phyloP scores from a whole-genome alignment of 2,797 vertebrate genomes.

The Mormyrus hasselquistii region DNA sequence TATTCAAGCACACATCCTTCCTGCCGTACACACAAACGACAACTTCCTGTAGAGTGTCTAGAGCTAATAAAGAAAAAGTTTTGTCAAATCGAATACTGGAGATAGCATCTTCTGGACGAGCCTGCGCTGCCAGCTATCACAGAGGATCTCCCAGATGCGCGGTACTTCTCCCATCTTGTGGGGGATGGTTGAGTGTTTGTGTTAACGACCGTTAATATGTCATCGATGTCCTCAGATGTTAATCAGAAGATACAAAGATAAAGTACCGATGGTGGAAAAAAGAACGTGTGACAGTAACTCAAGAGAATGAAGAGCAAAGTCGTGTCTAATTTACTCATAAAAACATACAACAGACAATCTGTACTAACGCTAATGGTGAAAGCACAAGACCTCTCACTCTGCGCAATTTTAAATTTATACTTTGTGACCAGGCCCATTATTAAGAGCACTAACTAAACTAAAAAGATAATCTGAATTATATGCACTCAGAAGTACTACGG shows the following conservation, averaged over 20 bases:
- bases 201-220: neutral
- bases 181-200: neutral
- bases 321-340: neutral
- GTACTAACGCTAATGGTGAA: neutral
- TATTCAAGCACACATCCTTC: constrained; percentile 7
- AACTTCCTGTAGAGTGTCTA: neutral
- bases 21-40: neutral
- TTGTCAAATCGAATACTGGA: neutral
- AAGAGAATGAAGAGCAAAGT: neutral
- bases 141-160: neutral
- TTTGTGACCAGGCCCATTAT: neutral
- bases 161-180: neutral
- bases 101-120: neutral
- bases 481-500: neutral
- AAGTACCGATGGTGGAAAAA: neutral
- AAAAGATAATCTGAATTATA: neutral
- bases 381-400: neutral
- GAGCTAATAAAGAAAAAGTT: neutral
- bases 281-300: neutral
- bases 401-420: neutral
- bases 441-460: neutral
- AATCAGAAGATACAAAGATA: neutral
- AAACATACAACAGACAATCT: neutral
- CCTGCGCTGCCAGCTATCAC: neutral
- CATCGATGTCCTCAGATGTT: neutral